Base-by-base conservation (phyloP, 2,888 invertebrate genomes). In the Tinea trinotella region DNA sequence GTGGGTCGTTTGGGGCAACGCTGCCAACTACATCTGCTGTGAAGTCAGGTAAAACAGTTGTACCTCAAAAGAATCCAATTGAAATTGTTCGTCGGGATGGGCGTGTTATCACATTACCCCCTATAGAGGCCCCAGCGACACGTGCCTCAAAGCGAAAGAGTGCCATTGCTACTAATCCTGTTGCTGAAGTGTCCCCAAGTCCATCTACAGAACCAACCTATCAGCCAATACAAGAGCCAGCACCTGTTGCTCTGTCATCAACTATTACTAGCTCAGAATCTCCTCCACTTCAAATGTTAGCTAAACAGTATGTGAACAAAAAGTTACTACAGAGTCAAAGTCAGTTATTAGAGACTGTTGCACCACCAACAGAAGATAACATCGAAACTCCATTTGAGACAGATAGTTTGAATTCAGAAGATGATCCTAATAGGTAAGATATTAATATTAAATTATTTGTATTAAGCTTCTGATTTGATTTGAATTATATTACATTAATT, bases 51-150 rank as follows among this genome's bases (percentile, higher is more conserved):
- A 20, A 17, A 9, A n/a, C n/a, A 15, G 13, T 15, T 6, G 40
- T 12, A n/a, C 2, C 12, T 3, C 13, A 6, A 6, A 90, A 89
- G 61, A 88, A 91, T 60, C 90, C 90, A 0, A 91, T 92, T 56
- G 92, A 93, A 74, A 91, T 93, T 59, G 87, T 93, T 7, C 82
- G 93, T 15, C 88, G 90, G 15, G 92, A 93, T 68, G 93, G 93
- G 0, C 87, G 93, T 24, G 88, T 94, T 35, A 92, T 94, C 53
- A 92, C 92, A 0, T 76, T 94, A 58, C 94, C 94, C 10, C 94
- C 94, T 0, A 93, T 94, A 54, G 94, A 94, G 74, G 91, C 94
- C 17, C 94, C 94, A 6, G 92, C 94, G 1, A 94, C 94, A 0
- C 85, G 94, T 40, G 90, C 92, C 56, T 92, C 93, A 15, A 91